phyloP scores from a whole-genome alignment of 2,113 vertebrate genomes.

The Pygoscelis antarcticus region DNA sequence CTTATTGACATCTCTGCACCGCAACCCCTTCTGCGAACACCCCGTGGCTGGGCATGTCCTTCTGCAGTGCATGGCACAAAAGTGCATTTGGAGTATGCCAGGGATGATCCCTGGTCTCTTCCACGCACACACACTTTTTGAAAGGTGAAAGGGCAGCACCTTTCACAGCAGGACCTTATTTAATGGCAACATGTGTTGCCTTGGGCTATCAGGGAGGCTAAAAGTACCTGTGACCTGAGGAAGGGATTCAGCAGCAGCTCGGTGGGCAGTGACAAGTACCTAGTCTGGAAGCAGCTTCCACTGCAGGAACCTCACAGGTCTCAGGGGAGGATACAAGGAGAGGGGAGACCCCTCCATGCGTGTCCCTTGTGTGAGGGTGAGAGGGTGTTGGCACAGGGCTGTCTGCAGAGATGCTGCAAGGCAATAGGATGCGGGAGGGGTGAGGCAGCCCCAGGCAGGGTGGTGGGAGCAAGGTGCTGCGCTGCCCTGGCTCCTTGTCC shows the following conservation, averaged over 20 bases:
- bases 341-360: background rate
- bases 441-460: background rate
- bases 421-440: background rate
- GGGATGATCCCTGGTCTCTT: background rate
- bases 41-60: accelerated
- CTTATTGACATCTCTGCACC: background rate
- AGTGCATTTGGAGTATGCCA: background rate
- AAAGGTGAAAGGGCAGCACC: background rate
- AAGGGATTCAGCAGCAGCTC: background rate
- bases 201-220: background rate
- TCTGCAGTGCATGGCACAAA: too few species aligned
- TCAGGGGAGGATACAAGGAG: background rate
- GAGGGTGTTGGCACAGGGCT: background rate
- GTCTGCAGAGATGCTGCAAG: background rate
- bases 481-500: background rate
- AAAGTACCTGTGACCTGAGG: background rate
- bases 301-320: background rate
- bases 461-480: background rate
- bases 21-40: accelerated
- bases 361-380: background rate
- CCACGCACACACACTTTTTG: accelerated
- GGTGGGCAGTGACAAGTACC: background rate
- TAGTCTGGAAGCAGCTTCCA: background rate
- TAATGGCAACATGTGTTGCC: background rate
- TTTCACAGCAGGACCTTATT: background rate